Evolutionary conservation across 1,140 invertebrate species (phyloP), one percentile per base, ranked within the genome.

Genomic region (Hermetia illucens): DNA sequence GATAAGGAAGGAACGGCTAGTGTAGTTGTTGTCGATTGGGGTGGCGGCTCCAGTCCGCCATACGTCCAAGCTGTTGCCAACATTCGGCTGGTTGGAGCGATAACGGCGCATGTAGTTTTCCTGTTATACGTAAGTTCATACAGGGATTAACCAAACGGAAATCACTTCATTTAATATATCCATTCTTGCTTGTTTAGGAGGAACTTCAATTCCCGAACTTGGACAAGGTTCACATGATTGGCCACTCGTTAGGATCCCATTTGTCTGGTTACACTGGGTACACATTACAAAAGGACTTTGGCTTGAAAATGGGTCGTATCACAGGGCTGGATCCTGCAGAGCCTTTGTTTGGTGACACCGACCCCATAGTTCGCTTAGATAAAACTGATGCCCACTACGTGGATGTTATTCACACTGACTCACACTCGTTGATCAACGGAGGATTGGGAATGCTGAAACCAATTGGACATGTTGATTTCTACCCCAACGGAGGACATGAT

Each of bases 31-130:
- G 73, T 92, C 1, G 87, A 91, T 50, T 93, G 89, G 89, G 72
- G 79, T 24, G 71, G 68, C 22, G 89, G 85, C 0, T 82, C 86
- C 0, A 74, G 75, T 36, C 87, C 87, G 1, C 87, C 87, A 0
- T 93, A 93, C 51, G 79, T 82, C 0, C 87, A 92, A 58, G 87
- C 87, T 0, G 85, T 87, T 2, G 86, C 85, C 1, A 92, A 93
- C 52, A 87, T 86, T n/a, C 68, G 87, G 36, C 61, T 93, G 2
- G 77, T 91, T 8, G 88, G 84, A 1, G 74, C 74, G 0, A 83
- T 90, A 51, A 75, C 82, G 0, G 84, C 83, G 1, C 72, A 85
- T 59, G 62, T 92, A 12, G 64, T 74, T 10, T 57, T 68, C 44
- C 63, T 67, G 54, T 50, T 71, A 35, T 68, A 69, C 71, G 54